Conservation (phyloP, 2,888 invertebrate genomes). For the Synergus itoensis region DNA sequence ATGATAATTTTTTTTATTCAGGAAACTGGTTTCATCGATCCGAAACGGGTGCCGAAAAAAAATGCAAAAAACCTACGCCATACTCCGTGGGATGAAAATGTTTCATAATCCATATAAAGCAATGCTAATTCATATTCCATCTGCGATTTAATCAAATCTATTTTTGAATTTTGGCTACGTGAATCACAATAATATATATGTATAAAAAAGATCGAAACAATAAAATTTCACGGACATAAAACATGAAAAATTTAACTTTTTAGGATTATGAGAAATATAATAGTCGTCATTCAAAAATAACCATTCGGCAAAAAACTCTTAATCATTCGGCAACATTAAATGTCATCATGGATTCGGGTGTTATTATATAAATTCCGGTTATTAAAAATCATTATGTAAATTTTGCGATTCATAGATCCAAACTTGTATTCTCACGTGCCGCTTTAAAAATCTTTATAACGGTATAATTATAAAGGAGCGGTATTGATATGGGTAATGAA, state of each 20-base stretch:
- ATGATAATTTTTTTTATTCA: background rate
- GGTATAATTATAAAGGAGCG: background rate
- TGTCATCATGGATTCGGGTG: background rate
- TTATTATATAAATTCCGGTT: background rate
- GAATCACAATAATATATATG: background rate
- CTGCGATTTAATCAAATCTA: slow-evolving; percentile 20
- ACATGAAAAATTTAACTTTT: background rate
- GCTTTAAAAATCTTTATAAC: background rate
- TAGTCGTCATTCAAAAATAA: background rate
- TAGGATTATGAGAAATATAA: background rate
- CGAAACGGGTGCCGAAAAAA: slow-evolving; percentile 13
- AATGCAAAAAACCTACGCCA: slow-evolving; percentile 18
- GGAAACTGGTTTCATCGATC: background rate
- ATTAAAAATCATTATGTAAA: background rate
- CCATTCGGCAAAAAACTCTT: too few relatives aligned
- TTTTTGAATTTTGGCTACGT: background rate
- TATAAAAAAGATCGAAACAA: background rate
- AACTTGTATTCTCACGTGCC: background rate
- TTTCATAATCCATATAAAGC: slow-evolving; percentile 33
- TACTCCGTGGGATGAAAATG: slow-evolving; percentile 17
- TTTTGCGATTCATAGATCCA: background rate
- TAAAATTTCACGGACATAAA: background rate
- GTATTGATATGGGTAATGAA: background rate
- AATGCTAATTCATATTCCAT: slow-evolving; percentile 15
- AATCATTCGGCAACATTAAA: background rate